Evolutionary conservation across 2,797 vertebrate species (phyloP), one percentile per base, ranked within the genome.

Genomic region (Mormyrus hasselquistii): DNA sequence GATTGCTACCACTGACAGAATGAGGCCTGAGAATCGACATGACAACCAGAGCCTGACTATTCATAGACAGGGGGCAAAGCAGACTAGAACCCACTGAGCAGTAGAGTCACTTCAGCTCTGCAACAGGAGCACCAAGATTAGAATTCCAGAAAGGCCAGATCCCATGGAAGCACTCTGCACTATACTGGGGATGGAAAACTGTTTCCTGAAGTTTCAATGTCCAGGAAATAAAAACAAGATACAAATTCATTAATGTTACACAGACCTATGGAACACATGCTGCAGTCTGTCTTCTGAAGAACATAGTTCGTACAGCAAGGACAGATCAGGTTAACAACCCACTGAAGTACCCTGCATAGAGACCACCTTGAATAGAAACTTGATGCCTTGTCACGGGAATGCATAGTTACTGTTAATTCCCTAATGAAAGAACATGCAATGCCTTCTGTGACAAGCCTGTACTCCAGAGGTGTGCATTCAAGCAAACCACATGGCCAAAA

Each of bases 111-210:
- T 83, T 34, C 86, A 86, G 76, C 76, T 55, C 52, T 41, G 22
- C 57, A 91, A 89, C 87, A 86, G 87, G 76, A 90, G 87, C 87
- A 79, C 29, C 86, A 79, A 89, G 86, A 91, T 89, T 87, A 91
- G 88, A 90, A 89, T 88, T 87, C 29, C 88, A 89, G 85, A 65
- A 86, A 49, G 87, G 85, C 87, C 88, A 22, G 88, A 82, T 87
- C 87, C 41, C 52, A 79, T 82, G 4, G 86, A 86, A 73, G 10
- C 84, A 38, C 47, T 79, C 5, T 88, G 85, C 50, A 87, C n/a
- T 55, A 53, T 14, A 10, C 38, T 85, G 25, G 49, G 65, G 29
- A 44, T 59, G 22, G 89, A 87, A 89, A 88, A n/a, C 50, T 6
- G 22, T 83, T 86, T 69, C 47, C 83, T 87, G 49, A 25, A 44